Evolutionary conservation across 2,113 vertebrate genomes (phyloP).

Genomic region (Coryphaenoides rupestris): DNA sequence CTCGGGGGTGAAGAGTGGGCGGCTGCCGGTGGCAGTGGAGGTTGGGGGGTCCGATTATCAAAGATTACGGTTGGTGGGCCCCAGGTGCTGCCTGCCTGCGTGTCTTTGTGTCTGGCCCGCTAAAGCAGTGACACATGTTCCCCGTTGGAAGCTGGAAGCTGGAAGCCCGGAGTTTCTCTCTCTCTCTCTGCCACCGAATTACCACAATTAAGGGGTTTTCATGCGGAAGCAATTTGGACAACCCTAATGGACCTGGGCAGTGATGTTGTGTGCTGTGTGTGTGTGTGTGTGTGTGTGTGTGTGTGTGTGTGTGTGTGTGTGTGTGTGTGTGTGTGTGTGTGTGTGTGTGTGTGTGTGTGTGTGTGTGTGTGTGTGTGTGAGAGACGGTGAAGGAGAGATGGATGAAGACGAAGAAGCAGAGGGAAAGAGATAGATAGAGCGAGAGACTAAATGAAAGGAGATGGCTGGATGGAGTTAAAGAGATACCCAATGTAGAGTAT

Average conservation of each 20-base stretch:
- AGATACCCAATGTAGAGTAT: too few relatives aligned
- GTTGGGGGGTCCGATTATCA: conserved; percentile 32
- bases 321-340: too few relatives aligned
- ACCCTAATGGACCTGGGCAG: conserved; percentile 61
- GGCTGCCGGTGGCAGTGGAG: conserved; percentile 48
- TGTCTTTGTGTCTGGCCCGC: conserved; percentile 32
- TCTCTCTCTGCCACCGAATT: conserved; percentile 66
- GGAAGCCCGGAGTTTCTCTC: conserved; percentile 34
- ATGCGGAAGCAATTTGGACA: conserved; percentile 70
- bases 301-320: too few relatives aligned
- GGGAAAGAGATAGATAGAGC: not conserved
- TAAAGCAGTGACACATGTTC: conserved; percentile 66
- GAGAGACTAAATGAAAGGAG: not conserved
- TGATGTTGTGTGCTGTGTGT: conserved; percentile 43
- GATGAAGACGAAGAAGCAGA: not conserved
- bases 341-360: too few relatives aligned
- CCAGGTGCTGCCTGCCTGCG: conserved; percentile 43
- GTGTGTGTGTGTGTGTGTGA: too few relatives aligned
- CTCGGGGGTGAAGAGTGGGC: conserved; percentile 38
- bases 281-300: too few relatives aligned
- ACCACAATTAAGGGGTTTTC: conserved; percentile 69
- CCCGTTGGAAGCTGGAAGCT: conserved; percentile 47
- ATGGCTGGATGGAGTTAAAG: too few relatives aligned
- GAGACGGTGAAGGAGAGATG: conserved; percentile 23
- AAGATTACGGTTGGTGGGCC: not conserved